phyloP scores from a whole-genome alignment of 2,797 vertebrate species.

The Pipistrellus pygmaeus region DNA sequence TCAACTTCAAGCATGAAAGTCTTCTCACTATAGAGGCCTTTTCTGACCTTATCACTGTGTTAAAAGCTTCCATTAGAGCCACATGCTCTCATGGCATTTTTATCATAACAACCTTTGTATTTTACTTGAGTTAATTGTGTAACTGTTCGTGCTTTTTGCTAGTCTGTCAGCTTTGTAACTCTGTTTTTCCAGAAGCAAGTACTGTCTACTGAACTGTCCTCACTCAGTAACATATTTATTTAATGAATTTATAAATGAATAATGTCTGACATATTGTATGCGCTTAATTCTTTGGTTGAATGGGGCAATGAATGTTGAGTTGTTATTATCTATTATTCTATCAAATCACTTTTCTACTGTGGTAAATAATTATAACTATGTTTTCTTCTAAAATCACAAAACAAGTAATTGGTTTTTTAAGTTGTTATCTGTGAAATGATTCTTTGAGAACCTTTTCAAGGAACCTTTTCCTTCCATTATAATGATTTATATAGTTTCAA shows the following conservation, averaged over 20 bases:
- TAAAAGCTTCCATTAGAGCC: not conserved
- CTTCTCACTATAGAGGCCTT: not conserved
- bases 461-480: not conserved
- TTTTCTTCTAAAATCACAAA: not conserved
- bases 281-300: not conserved
- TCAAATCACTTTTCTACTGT: not conserved
- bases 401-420: not conserved
- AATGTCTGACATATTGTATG: not conserved
- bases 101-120: not conserved
- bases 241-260: conserved; percentile 7
- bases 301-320: not conserved
- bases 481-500: not conserved
- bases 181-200: not conserved
- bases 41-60: not conserved
- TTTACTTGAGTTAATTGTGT: not conserved
- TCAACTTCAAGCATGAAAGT: not conserved
- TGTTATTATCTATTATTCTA: not conserved
- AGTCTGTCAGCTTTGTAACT: not conserved
- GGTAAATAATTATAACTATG: not conserved
- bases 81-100: not conserved
- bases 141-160: not conserved
- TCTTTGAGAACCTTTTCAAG: not conserved
- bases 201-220: not conserved
- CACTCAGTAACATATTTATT: not conserved
- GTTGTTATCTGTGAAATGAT: not conserved